Evolutionary conservation across 2,888 invertebrate species (phyloP).

Genomic region (Prosopocoilus inquinatus): DNA sequence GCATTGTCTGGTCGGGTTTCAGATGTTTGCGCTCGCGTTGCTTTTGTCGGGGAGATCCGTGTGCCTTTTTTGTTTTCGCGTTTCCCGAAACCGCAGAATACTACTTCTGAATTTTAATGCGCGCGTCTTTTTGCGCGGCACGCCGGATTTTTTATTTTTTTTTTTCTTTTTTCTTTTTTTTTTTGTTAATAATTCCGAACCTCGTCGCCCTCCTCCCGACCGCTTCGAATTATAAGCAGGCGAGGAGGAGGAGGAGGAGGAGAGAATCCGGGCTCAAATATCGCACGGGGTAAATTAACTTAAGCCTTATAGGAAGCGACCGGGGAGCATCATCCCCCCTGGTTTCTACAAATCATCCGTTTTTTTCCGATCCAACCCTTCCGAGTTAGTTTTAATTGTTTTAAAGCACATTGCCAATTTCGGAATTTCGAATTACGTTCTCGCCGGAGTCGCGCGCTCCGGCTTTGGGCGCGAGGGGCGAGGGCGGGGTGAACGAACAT

Average conservation of each 20-base stretch:
- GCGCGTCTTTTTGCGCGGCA: not conserved
- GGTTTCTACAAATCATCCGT: constrained; percentile 46
- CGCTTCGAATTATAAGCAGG: too few species aligned
- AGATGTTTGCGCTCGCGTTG: constrained; percentile 20
- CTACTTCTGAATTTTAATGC: constrained; percentile 1
- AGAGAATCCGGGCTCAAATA: constrained; percentile 26
- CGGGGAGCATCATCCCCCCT: constrained; percentile 27
- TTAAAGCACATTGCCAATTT: constrained; percentile 48
- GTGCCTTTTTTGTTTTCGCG: constrained; percentile 12
- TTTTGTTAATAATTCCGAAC: too few species aligned
- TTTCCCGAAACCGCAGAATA: not conserved
- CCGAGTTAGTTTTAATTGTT: constrained; percentile 46
- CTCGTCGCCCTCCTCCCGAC: too few species aligned
- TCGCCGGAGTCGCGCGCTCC: not conserved
- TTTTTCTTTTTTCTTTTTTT: too few species aligned
- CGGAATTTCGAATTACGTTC: constrained; percentile 32
- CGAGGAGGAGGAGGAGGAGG: not conserved
- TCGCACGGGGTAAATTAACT: constrained; percentile 30
- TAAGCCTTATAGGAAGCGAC: constrained; percentile 16
- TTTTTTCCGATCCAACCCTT: constrained; percentile 45
- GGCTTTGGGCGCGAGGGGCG: not conserved
- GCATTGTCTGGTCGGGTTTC: constrained; percentile 25
- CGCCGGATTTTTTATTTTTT: too few species aligned
- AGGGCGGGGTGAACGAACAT: not conserved
- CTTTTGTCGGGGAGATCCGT: constrained; percentile 15